A percentile compares a stretch with the other conserved stretches of the same genome.
Conservation (phyloP, 2,888 invertebrate genomes). For the Eilema sororculum region DNA sequence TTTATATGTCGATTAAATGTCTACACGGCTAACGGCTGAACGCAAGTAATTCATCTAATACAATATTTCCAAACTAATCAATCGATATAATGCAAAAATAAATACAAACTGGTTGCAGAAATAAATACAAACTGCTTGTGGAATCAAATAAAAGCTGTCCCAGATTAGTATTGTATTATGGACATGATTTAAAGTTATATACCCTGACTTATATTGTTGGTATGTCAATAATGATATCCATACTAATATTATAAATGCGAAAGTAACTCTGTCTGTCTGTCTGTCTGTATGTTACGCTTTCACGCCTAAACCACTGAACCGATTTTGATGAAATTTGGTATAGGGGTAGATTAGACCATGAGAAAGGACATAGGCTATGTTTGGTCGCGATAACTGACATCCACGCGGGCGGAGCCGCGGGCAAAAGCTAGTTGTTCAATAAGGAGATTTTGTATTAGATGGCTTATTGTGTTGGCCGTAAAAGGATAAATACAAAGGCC, state of each 20-base stretch:
- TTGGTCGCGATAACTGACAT: too few relatives aligned
- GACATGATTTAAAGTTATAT: too few relatives aligned
- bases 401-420: too few relatives aligned
- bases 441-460: constrained; percentile 10
- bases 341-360: too few relatives aligned
- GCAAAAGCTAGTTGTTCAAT: too few relatives aligned
- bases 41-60: background rate
- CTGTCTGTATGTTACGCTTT: too few relatives aligned
- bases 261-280: too few relatives aligned
- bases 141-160: background rate
- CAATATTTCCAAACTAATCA: constrained; percentile 3
- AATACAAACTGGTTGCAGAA: background rate
- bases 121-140: too few relatives aligned
- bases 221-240: background rate
- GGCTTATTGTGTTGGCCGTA: background rate
- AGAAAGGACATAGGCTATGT: too few relatives aligned
- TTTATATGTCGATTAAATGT: constrained; percentile 35
- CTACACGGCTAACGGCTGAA: constrained; percentile 23
- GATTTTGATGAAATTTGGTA: too few relatives aligned
- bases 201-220: background rate
- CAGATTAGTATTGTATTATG: background rate
- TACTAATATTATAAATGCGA: too few relatives aligned
- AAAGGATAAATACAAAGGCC: constrained; percentile 41
- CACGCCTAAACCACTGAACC: too few relatives aligned
- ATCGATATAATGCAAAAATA: background rate